These are phyloP conservation scores for Lucinisca nassula DNA, from an alignment of 2,888 invertebrate genomes.

Conservation along the genomic window DNA sequence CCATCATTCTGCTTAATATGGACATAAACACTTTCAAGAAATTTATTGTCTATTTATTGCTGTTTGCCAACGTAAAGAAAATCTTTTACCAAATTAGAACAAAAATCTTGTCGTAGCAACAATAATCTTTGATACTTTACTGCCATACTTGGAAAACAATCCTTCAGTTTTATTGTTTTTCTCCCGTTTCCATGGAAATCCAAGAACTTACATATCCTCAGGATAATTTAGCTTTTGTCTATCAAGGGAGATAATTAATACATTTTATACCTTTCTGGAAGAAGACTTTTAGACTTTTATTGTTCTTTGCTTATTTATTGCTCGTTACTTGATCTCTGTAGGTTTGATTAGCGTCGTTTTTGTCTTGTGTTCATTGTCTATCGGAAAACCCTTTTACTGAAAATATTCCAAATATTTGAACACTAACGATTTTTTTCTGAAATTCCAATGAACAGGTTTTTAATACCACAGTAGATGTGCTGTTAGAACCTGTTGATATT, in stretches of 20 bases:
- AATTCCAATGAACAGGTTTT: no score
- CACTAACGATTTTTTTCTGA: no score
- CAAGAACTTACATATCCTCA: background rate
- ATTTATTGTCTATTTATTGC: background rate
- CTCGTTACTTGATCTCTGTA: background rate
- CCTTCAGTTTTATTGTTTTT: background rate
- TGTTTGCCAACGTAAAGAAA: background rate
- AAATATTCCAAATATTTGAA: no score
- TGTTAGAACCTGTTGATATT: no score
- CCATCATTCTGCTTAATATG: no score
- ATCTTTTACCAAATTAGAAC: background rate
- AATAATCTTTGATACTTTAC: background rate
- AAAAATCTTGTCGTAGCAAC: background rate
- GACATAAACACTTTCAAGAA: no score
- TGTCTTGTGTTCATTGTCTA: no score
- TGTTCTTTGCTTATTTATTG: background rate
- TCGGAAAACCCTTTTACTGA: no score
- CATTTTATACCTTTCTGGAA: background rate
- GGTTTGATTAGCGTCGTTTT: background rate
- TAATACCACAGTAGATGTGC: no score
- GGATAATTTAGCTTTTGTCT: background rate
- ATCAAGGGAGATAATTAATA: conserved; percentile 9
- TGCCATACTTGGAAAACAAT: background rate
- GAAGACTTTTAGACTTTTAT: background rate
- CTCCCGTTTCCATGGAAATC: background rate